Percentiles rank a stretch among this genome's conserved stretches.
phyloP scores from a whole-genome alignment of 1,140 invertebrate species.

The Olivierus martensii region DNA sequence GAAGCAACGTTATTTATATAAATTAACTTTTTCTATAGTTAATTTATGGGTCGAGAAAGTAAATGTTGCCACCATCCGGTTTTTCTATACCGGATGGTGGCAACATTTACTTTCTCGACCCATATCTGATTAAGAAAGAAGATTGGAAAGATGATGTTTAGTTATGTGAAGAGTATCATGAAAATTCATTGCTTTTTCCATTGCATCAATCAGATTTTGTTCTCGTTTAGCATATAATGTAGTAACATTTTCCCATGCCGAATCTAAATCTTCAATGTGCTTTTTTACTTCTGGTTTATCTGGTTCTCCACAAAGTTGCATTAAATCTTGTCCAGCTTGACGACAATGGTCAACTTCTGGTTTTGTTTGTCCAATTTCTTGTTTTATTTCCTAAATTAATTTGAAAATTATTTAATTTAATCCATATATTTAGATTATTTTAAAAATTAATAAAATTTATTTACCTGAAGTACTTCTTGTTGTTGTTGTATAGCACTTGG shows the following conservation, averaged over 20 bases:
- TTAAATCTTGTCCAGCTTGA: constrained; percentile 76
- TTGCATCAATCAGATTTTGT: constrained; percentile 88
- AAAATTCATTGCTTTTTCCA: constrained; percentile 97
- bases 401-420: too few relatives aligned
- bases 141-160: background rate
- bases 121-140: too few relatives aligned
- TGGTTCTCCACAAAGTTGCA: constrained; percentile 83
- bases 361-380: constrained; percentile 83
- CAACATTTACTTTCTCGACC: too few relatives aligned
- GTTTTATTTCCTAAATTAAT: constrained; percentile 56
- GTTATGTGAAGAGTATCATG: constrained; percentile 67
- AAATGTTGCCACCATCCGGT: too few relatives aligned
- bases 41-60: too few relatives aligned
- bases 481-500: constrained; percentile 86
- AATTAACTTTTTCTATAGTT: too few relatives aligned
- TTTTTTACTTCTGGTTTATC: constrained; percentile 96
- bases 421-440: background rate
- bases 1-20: too few relatives aligned
- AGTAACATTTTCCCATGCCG: constrained; percentile 85
- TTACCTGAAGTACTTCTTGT: constrained; percentile 59
- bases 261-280: constrained; percentile 89
- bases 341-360: constrained; percentile 87
- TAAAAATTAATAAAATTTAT: background rate
- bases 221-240: constrained; percentile 82
- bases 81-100: too few relatives aligned